A percentile compares a stretch with the other conserved stretches of the same genome.
Evolutionary conservation across 2,113 vertebrate genomes (phyloP).

Genomic region (Ammodytes dubius): DNA sequence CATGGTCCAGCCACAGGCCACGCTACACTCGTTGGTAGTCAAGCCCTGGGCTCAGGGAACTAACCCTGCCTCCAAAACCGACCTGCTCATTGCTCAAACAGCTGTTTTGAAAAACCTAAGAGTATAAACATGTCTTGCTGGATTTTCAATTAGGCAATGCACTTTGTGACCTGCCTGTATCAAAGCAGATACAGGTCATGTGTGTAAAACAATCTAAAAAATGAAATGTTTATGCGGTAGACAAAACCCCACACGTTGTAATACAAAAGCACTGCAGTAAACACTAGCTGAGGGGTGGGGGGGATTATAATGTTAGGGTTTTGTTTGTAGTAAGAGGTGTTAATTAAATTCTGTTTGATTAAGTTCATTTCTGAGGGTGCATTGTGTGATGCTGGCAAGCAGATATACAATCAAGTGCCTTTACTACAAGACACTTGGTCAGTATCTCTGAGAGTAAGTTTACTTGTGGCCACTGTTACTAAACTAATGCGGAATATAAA

Average conservation of each 20-base stretch:
- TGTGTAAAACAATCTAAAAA: conserved; percentile 26
- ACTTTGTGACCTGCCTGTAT: neutral
- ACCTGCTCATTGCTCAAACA: conserved; percentile 31
- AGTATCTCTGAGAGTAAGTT: neutral
- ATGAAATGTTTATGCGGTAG: neutral
- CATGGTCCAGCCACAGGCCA: conserved; percentile 54
- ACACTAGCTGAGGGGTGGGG: neutral
- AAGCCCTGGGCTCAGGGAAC: conserved; percentile 13
- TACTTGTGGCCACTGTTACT: neutral
- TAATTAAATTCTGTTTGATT: neutral
- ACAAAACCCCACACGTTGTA: neutral
- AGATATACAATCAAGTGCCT: neutral
- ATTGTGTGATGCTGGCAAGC: neutral
- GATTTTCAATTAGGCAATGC: neutral
- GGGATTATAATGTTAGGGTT: conserved; percentile 1
- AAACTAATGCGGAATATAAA: neutral
- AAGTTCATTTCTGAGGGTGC: neutral
- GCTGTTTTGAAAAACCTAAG: conserved; percentile 21
- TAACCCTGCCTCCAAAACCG: conserved; percentile 54
- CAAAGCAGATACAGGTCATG: conserved; percentile 13
- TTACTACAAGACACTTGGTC: no score
- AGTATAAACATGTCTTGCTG: conserved; percentile 10
- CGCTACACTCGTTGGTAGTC: conserved; percentile 17
- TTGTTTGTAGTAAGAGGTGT: neutral
- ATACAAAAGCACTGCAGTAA: conserved; percentile 5